Base-by-base conservation (phyloP, 2,888 invertebrate species). In the Limnephilus lunatus region DNA sequence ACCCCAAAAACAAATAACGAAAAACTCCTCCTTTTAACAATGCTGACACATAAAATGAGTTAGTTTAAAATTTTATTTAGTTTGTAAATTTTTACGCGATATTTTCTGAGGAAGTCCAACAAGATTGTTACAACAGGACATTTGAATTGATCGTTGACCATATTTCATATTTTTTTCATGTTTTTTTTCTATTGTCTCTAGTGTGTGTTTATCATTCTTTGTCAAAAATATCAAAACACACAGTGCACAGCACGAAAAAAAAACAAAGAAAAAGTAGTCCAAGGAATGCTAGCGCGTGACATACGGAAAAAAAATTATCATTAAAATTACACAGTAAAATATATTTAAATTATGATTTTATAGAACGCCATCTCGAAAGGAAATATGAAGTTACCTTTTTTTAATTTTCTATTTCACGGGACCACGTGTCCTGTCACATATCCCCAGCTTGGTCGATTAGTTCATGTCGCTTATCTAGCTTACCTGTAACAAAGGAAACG, bases 401-500 rank as follows among this genome's bases (percentile, higher is more conserved):
- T 68, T 25, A 15, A 68, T 7, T 68, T 68, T 9, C 25, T 2
- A n/a, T 68, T 68, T n/a, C 25, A 68, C 9, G 25, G 25, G 15
- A 44, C 31, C 86, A 48, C 86, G 86, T 86, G 48, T 48, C 86
- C 39, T 44, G 86, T 48, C 87, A 31, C 87, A 32, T 19, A 9
- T 87, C 19, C 68, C 30, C 85, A 86, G 14, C 48, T 39, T 25
- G 44, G 85, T 86, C 44, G 85, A 44, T 44, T 86, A 87, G 86
- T 44, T 48, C 44, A 3, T 30, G 86, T 44, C 86, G 81, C 53
- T n/a, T 35, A 32, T 68, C 87, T 35, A 31, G 31, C 68, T 85
- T 90, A 92, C 92, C 92, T 92, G 92, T 83, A 92, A 92, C 92
- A 92, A 92, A 91, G 48, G 89, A 92, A 91, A 90, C 85, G 85